phyloP scores from a whole-genome alignment of 2,113 vertebrate genomes.

The Callospermophilus lateralis region DNA sequence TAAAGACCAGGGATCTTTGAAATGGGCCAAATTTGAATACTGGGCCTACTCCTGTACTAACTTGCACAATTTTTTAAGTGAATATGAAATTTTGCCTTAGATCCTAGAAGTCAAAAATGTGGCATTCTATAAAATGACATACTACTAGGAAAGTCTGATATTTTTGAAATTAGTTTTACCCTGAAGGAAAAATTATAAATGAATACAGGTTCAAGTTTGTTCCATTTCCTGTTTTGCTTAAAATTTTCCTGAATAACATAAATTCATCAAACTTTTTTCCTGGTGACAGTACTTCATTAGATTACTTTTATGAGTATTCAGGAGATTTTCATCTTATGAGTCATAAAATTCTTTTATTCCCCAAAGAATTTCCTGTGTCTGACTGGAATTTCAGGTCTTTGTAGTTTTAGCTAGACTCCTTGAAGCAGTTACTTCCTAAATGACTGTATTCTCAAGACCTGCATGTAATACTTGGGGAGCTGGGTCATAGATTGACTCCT shows the following conservation, averaged over 20 bases:
- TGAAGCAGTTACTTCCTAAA: constrained; percentile 87
- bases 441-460: constrained; percentile 82
- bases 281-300: constrained; percentile 88
- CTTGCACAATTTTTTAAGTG: neutral
- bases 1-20: constrained; percentile 45
- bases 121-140: constrained; percentile 41
- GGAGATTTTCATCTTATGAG: constrained; percentile 91
- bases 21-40: constrained; percentile 47
- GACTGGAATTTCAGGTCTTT: constrained; percentile 90
- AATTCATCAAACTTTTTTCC: constrained; percentile 86
- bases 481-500: constrained; percentile 77
- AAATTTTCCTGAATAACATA: constrained; percentile 82
- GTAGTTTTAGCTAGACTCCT: constrained; percentile 88
- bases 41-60: neutral
- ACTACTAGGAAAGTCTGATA: constrained; percentile 49
- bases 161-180: constrained; percentile 68
- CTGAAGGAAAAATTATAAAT: constrained; percentile 73
- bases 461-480: constrained; percentile 79
- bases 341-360: constrained; percentile 93
- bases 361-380: constrained; percentile 90
- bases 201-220: constrained; percentile 84
- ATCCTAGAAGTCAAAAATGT: constrained; percentile 70
- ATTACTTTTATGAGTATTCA: constrained; percentile 88
- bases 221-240: constrained; percentile 90
- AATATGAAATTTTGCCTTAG: constrained; percentile 52